Base-by-base conservation (phyloP, 1,140 invertebrate species). In the Caligus rogercresseyi region DNA sequence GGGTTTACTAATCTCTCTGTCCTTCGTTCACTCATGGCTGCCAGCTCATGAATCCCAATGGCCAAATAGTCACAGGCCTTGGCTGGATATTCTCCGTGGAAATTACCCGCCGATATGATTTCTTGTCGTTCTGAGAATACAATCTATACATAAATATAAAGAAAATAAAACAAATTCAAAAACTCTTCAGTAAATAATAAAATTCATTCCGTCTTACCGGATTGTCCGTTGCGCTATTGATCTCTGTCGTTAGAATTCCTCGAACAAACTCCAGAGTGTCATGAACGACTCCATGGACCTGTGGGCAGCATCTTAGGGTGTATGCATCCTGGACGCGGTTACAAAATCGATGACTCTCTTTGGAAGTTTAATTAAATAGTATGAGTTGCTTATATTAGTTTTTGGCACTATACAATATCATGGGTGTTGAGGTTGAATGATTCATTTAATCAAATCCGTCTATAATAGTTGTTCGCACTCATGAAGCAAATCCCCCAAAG, bases 191-290 rank as follows among this genome's bases (percentile, higher is more conserved):
- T n/a, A n/a, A n/a, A n/a, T n/a, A n/a, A n/a, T n/a, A n/a, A n/a
- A n/a, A n/a, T n/a, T n/a, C n/a, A n/a, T n/a, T n/a, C n/a, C n/a
- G n/a, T n/a, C 65, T 69, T 78, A 82, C 80, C 65, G 83, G 83
- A 74, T 85, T 85, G 70, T 85, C 83, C 1, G 83, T 85, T 3
- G 81, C 82, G 64, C 80, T 82, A 71, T 85, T 85, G 71, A 85
- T 80, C 69, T 85, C 83, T 14, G 76, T 82, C 0, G 75, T 76
- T 20, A 85, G 74, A 2, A 85, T 75, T 19, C 74, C 72, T 63
- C 76, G 71, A 0, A 82, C 81, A 72, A 85, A 85, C 26, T 80
- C 77, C 43, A 84, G 79, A 0, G 82, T 86, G 67, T 85, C 83
- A 69, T 82, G 81, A 2, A 80, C 78, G 60, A 83, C 78, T 31